A percentile compares a stretch with the other conserved stretches of the same genome.
These are phyloP conservation scores for Ivindomyrus marchei DNA, from an alignment of 2,113 vertebrate genomes.

Conservation along the genomic window DNA sequence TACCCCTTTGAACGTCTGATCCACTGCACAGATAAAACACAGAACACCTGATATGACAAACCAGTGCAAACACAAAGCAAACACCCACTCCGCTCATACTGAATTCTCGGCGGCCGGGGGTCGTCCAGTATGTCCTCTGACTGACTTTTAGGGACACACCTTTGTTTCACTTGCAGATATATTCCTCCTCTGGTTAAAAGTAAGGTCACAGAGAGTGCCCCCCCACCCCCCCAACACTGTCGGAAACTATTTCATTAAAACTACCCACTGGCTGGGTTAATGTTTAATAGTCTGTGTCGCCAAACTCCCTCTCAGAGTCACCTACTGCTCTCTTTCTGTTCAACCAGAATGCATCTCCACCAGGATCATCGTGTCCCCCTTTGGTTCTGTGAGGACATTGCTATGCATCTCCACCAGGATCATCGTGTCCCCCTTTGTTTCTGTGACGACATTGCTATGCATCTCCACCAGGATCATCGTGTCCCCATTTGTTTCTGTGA, in stretches of 20 bases:
- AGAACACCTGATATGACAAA: not conserved
- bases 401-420: not conserved
- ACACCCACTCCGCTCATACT: not conserved
- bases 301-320: not conserved
- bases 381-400: not conserved
- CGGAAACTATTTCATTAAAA: slow-evolving; percentile 10
- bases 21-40: not conserved
- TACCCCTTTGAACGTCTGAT: not conserved
- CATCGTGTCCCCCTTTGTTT: not conserved
- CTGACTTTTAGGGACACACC: not conserved
- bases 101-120: not conserved
- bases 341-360: not conserved
- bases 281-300: slow-evolving; percentile 12
- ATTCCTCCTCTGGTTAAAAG: not conserved
- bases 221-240: not conserved
- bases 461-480: not conserved
- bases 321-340: not conserved
- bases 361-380: not conserved
- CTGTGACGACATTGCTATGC: not conserved
- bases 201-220: slow-evolving; percentile 1
- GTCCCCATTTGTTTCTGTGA: not conserved
- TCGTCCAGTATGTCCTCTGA: not conserved
- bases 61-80: not conserved
- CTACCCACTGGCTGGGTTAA: not conserved
- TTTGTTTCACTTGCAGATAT: not conserved